Percentiles rank a stretch among this genome's conserved stretches.
These are phyloP conservation scores for Lamellibrachia satsuma DNA, from an alignment of 2,888 invertebrate genomes.

Conservation along the genomic window DNA sequence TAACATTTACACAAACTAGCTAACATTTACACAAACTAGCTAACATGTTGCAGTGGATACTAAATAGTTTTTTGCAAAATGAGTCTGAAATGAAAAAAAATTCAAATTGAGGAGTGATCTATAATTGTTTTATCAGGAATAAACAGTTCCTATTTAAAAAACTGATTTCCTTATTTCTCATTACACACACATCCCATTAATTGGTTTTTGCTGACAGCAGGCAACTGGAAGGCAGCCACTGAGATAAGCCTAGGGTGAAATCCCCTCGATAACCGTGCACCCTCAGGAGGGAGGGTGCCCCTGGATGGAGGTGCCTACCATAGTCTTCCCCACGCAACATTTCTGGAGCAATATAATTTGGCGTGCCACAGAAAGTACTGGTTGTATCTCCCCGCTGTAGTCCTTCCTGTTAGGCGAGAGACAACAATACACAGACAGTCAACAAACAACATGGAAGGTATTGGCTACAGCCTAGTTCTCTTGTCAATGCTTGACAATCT, in stretches of 20 bases:
- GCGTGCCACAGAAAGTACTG: constrained; percentile 89
- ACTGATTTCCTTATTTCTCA: too few species aligned
- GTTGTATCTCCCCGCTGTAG: constrained; percentile 78
- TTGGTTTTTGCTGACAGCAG: not conserved
- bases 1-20: too few species aligned
- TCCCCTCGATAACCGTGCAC: not conserved
- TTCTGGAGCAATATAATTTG: constrained; percentile 99
- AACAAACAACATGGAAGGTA: not conserved
- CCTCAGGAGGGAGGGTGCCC: not conserved
- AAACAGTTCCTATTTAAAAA: too few species aligned
- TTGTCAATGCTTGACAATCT: too few species aligned
- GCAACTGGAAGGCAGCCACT: not conserved
- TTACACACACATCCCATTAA: not conserved
- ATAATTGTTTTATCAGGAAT: too few species aligned
- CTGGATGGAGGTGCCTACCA: constrained; percentile 65
- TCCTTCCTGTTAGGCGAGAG: constrained; percentile 46
- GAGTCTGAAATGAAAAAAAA: too few species aligned
- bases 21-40: too few species aligned
- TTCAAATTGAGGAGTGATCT: too few species aligned
- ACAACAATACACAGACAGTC: not conserved
- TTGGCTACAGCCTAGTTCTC: too few species aligned
- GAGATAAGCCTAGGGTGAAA: not conserved
- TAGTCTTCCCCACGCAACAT: constrained; percentile 83
- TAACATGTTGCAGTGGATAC: too few species aligned
- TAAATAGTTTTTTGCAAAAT: too few species aligned